Conservation (phyloP, 2,888 invertebrate species). For the Amblyjoppa fuscipennis region DNA sequence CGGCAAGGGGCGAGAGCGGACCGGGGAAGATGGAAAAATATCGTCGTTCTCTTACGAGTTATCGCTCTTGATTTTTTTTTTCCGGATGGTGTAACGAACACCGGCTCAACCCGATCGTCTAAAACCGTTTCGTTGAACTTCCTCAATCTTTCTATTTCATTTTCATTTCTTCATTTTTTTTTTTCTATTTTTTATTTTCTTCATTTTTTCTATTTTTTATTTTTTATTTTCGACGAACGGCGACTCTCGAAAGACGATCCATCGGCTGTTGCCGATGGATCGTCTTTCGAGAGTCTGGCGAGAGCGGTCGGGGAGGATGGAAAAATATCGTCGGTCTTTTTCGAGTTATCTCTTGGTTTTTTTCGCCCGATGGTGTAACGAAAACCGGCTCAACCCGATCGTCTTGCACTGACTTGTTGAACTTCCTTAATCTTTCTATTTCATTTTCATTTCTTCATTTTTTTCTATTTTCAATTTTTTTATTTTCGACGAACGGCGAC, state of each 20-base stretch:
- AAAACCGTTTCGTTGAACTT: slow-evolving; percentile 44
- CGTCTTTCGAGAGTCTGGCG: too few species aligned
- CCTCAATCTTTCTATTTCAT: not conserved
- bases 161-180: too few species aligned
- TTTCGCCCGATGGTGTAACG: not conserved
- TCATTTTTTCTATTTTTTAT: not conserved
- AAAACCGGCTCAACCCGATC: not conserved
- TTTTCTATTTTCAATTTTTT: not conserved
- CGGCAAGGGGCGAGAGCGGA: too few species aligned
- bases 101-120: not conserved
- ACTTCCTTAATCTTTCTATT: not conserved
- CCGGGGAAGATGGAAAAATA: too few species aligned
- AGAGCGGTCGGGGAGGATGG: not conserved
- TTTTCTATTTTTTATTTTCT: not conserved
- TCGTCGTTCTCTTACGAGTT: too few species aligned
- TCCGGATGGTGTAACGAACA: not conserved
- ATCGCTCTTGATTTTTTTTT: too few species aligned
- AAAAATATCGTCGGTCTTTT: too few species aligned
- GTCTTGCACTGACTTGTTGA: too few species aligned
- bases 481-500: not conserved
- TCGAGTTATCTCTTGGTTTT: too few species aligned
- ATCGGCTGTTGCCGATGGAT: too few species aligned
- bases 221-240: not conserved
- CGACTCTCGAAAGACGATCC: too few species aligned
- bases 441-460: not conserved